Evolutionary conservation across 2,888 invertebrate genomes (phyloP), one percentile per base, ranked within the genome.

Genomic region (Tiliacea aurago): DNA sequence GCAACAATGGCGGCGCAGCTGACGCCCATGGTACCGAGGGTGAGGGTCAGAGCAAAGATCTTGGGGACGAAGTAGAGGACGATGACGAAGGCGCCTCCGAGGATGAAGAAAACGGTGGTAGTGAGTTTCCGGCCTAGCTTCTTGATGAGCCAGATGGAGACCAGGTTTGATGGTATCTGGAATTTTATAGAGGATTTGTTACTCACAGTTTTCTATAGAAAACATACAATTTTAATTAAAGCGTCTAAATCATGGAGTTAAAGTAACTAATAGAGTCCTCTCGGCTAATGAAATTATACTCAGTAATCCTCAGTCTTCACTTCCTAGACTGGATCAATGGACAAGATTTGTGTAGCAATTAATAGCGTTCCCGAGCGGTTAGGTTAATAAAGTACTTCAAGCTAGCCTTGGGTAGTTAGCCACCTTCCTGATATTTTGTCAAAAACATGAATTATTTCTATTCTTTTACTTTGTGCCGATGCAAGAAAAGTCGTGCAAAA

Each of bases 1-100:
- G 98, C 99, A 0, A 98, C 97, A 0, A 98, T 97, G 0, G 98
- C 97, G 41, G 98, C 97, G 13, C 98, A 98, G 81, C 98, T 97
- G 83, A 98, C 98, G 0, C 98, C 98, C 45, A 98, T 86, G 37
- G 97, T 97, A 0, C 98, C 98, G 10, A 98, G 94, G 11, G 96
- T 93, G 1, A 98, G 93, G 61, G 96, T 96, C 13, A 97, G 89
- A 95, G 97, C 97, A 82, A 96, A 96, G 28, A 92, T 91, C 20
- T 92, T 83, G 11, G 96, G 95, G 0, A 97, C 95, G 18, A 97
- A 93, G 28, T 97, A 97, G 0, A 98, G 95, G 0, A 97, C 87
- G 56, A 98, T 90, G 71, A 98, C 96, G 49, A 97, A 96, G 10
- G 97, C 43, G 0, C 97, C 98, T 9, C 97, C 97, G 0, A 98